A percentile compares a stretch with the other conserved stretches of the same genome.
These are phyloP conservation scores for Brachyhypopomus gauderio DNA, from an alignment of 2,113 vertebrate genomes.

Conservation along the genomic window DNA sequence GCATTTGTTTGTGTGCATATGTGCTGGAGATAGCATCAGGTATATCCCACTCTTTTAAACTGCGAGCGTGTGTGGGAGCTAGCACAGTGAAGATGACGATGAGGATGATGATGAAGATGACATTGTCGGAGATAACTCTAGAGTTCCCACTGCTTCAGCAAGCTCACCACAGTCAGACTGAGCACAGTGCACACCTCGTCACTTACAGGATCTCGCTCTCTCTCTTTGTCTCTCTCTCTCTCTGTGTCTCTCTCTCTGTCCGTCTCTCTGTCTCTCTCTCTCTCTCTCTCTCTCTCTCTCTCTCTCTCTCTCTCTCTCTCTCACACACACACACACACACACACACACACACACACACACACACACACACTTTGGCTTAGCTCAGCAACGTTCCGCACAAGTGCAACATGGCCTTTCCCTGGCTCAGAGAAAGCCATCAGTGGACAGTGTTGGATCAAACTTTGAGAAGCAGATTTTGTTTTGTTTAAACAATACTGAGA, in stretches of 20 bases:
- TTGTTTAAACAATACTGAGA: constrained; percentile 2
- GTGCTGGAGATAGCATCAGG: constrained; percentile 28
- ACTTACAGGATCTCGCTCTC: constrained; percentile 2
- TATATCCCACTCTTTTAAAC: constrained; percentile 53
- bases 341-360: neutral
- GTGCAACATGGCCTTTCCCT: neutral
- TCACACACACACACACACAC: neutral
- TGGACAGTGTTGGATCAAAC: neutral
- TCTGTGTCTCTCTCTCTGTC: too few species aligned
- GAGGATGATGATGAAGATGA: neutral
- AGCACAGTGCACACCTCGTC: constrained; percentile 19
- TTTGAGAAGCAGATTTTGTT: neutral
- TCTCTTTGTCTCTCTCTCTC: too few species aligned
- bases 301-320: neutral
- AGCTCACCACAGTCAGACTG: constrained; percentile 23
- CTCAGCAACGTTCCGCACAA: constrained; percentile 5
- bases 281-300: too few species aligned
- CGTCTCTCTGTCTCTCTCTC: too few species aligned
- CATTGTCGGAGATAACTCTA: constrained; percentile 36
- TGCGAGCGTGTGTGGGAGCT: constrained; percentile 38
- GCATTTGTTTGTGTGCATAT: neutral
- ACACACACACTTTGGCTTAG: neutral
- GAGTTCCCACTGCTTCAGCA: constrained; percentile 37
- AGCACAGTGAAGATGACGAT: constrained; percentile 33
- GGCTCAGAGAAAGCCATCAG: neutral